phyloP scores from a whole-genome alignment of 2,888 invertebrate species.

The Therioaphis trifolii region DNA sequence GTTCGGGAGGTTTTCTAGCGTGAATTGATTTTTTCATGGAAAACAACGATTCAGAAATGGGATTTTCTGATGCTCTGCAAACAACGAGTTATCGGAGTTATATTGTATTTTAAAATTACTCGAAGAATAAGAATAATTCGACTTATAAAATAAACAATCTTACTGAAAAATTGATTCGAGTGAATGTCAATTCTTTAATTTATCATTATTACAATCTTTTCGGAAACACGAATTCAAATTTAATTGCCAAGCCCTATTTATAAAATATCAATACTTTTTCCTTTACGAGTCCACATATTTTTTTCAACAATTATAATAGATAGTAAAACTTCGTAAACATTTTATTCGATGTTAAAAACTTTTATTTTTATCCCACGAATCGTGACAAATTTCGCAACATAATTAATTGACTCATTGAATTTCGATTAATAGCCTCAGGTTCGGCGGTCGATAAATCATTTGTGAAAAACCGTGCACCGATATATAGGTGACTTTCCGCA shows the following conservation, averaged over 20 bases:
- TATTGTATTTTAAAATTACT: too few relatives aligned
- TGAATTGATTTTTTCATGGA: too few relatives aligned
- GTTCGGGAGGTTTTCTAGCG: too few relatives aligned
- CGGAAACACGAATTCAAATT: not conserved
- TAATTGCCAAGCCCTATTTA: not conserved
- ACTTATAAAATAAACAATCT: too few relatives aligned
- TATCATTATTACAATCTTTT: not conserved
- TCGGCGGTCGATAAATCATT: constrained; percentile 35
- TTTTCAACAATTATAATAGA: not conserved
- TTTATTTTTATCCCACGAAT: not conserved
- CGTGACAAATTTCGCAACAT: not conserved
- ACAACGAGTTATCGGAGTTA: too few relatives aligned
- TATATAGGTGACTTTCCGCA: constrained; percentile 27
- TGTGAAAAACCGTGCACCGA: not conserved
- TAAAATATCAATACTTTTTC: not conserved
- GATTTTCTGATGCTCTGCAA: too few relatives aligned
- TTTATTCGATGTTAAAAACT: not conserved
- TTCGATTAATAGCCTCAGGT: constrained; percentile 25
- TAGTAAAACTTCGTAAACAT: not conserved
- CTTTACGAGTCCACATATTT: not conserved
- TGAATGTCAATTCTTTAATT: not conserved
- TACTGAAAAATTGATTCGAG: not conserved
- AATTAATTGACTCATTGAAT: constrained; percentile 25
- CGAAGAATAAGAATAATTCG: too few relatives aligned
- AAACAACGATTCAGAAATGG: too few relatives aligned